Evolutionary conservation across 2,113 vertebrate genomes (phyloP), one percentile per base, ranked within the genome.

Genomic region (Dipodomys ordii): DNA sequence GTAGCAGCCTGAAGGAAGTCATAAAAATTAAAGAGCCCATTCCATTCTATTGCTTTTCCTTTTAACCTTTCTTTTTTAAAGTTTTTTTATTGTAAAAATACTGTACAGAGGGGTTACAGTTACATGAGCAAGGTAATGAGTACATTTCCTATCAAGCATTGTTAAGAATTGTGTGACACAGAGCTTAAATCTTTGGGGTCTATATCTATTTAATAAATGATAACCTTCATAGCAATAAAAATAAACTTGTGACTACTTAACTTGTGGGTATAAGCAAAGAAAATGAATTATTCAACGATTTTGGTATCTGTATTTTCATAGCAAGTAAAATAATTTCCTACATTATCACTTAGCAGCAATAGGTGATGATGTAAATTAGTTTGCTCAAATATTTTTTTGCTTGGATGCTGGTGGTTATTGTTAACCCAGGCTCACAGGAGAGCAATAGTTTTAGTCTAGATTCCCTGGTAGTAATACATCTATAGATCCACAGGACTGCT

Each of bases 141-240:
- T 6, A 39, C 39, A 39, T 39, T 39, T 39, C 39, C 5, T 39
- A 39, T 39, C 4, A 39, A 39, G 39, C 39, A 39, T 39, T 39
- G 39, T 83, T 90, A 62, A 71, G 30, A 62, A 81, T 92, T 79
- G 81, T 22, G 69, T 25, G 79, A 90, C 32, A 93, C 79, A 77
- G 13, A 90, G 62, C 23, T 91, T 46, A n/a, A 32, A 22, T 65
- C 27, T 87, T 81, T 30, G 64, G 30, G 30, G 25, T 91, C 18
- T 22, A 87, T 20, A 81, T 92, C 88, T 73, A 87, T 16, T 76
- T 94, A 88, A 76, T 44, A 35, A 28, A 53, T 80, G 64, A 74
- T 73, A 83, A 78, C 28, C 73, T 90, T 87, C 28, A 93, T 93
- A 78, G 44, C 25, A 80, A 25, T 73, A 13, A 88, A 94, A 95